Base-by-base conservation (phyloP, 2,888 invertebrate species). In the Leucophenga maculata region DNA sequence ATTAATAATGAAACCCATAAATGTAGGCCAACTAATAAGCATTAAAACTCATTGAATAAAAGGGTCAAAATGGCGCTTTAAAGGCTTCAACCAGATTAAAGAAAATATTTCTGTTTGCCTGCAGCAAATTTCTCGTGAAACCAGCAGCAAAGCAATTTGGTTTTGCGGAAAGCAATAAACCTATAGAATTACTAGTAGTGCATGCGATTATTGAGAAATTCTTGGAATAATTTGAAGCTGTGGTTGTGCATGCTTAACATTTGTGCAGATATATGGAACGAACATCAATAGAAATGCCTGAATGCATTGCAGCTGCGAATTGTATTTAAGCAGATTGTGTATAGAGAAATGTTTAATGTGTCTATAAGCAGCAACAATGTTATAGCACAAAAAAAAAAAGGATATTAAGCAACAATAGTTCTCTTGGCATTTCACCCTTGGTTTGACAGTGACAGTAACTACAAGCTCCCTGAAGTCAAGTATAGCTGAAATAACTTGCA, bases 221-320 rank as follows among this genome's bases (percentile, higher is more conserved):
- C 48, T 48, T 48, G 16, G 48, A 9, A 54, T 54, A 54, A 52
- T 54, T 26, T 54, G 18, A 18, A 54, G 54, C 54, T 54, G 54
- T 54, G 16, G 54, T 18, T 54, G 54, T 18, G 4, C 26, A 1
- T 4, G 18, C 54, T 8, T 18, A 20, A 20, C 54, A 18, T 18
- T 52, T n/a, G n/a, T n/a, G n/a, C n/a, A n/a, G n/a, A n/a, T n/a
- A n/a, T n/a, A n/a, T n/a, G n/a, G n/a, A n/a, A n/a, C n/a, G n/a
- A n/a, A n/a, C n/a, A n/a, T n/a, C n/a, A n/a, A n/a, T n/a, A n/a
- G n/a, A n/a, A n/a, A n/a, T n/a, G n/a, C n/a, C n/a, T n/a, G n/a
- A 54, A 26, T 26, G 26, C 6, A 18, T 16, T 54, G 54, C 20
- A 18, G 54, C 6, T 18, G 4, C 54, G 54, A 0, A 54, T 16